phyloP scores from a whole-genome alignment of 2,888 invertebrate species.

The Latrodectus hesperus region DNA sequence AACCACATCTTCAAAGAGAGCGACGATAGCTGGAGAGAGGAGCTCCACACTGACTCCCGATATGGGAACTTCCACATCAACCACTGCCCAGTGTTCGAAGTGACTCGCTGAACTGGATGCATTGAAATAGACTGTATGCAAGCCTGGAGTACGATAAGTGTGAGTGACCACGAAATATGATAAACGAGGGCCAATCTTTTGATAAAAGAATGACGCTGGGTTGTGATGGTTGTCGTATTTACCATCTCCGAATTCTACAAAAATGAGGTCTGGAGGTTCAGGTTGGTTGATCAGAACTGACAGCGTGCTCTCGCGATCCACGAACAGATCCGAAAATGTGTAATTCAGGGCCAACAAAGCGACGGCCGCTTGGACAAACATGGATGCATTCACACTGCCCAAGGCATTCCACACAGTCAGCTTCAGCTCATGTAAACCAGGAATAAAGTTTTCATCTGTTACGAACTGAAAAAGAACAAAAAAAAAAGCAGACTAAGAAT shows the following conservation, averaged over 20 bases:
- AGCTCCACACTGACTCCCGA: slow-evolving; percentile 34
- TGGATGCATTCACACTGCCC: slow-evolving; percentile 33
- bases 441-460: neutral
- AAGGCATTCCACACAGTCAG: slow-evolving; percentile 45
- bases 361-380: slow-evolving; percentile 44
- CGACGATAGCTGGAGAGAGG: slow-evolving; percentile 35
- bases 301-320: slow-evolving; percentile 25
- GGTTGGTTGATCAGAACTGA: slow-evolving; percentile 40
- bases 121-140: slow-evolving; percentile 46
- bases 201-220: neutral
- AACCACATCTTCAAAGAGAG: slow-evolving; percentile 56
- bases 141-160: slow-evolving; percentile 16
- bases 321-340: slow-evolving; percentile 39
- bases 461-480: slow-evolving; percentile 11
- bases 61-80: slow-evolving; percentile 33
- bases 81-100: slow-evolving; percentile 21
- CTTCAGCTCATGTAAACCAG: slow-evolving; percentile 33
- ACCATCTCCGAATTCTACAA: slow-evolving; percentile 56
- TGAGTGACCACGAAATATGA: slow-evolving; percentile 15
- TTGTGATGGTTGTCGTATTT: neutral
- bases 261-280: slow-evolving; percentile 7
- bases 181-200: neutral
- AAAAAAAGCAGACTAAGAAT: neutral
- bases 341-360: slow-evolving; percentile 38
- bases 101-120: slow-evolving; percentile 29